These are phyloP conservation scores for Stenurella melanura DNA, from an alignment of 2,888 invertebrate species.

Conservation along the genomic window DNA sequence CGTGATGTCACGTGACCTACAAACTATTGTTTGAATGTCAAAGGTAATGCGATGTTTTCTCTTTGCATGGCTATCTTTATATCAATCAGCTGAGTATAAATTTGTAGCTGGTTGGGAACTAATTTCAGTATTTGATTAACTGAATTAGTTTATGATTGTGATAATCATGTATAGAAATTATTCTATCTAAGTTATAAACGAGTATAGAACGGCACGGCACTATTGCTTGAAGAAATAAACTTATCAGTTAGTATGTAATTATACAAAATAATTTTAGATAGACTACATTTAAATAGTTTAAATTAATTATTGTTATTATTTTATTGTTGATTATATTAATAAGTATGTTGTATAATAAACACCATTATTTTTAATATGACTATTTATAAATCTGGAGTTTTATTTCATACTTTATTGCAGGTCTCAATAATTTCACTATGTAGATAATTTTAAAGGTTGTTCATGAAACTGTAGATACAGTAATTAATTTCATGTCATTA, in stretches of 20 bases:
- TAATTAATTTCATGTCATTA: too few relatives aligned
- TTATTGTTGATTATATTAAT: slow-evolving; percentile 73
- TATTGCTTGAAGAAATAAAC: slow-evolving; percentile 48
- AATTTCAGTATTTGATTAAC: slow-evolving; percentile 51
- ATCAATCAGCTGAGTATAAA: slow-evolving; percentile 44
- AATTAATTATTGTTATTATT: slow-evolving; percentile 73
- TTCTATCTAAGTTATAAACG: slow-evolving; percentile 50
- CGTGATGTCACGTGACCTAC: slow-evolving; percentile 53
- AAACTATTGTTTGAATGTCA: slow-evolving; percentile 53
- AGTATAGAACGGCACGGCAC: slow-evolving; percentile 48
- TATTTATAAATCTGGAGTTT: slow-evolving; percentile 50
- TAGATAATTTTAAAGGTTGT: too few relatives aligned
- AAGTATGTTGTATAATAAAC: slow-evolving; percentile 73
- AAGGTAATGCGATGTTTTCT: slow-evolving; percentile 60
- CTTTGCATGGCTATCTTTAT: slow-evolving; percentile 55
- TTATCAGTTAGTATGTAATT: slow-evolving; percentile 48
- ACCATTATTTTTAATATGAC: slow-evolving; percentile 72
- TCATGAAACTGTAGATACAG: too few relatives aligned
- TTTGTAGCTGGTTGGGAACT: slow-evolving; percentile 37
- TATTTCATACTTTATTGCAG: slow-evolving; percentile 29
- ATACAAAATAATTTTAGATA: slow-evolving; percentile 59
- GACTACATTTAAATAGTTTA: slow-evolving; percentile 60
- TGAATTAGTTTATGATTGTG: slow-evolving; percentile 56
- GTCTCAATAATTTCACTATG: background rate
- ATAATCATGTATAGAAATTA: slow-evolving; percentile 59